Conservation (phyloP, 2,797 vertebrate species). For the Gymnothorax reevesii region DNA sequence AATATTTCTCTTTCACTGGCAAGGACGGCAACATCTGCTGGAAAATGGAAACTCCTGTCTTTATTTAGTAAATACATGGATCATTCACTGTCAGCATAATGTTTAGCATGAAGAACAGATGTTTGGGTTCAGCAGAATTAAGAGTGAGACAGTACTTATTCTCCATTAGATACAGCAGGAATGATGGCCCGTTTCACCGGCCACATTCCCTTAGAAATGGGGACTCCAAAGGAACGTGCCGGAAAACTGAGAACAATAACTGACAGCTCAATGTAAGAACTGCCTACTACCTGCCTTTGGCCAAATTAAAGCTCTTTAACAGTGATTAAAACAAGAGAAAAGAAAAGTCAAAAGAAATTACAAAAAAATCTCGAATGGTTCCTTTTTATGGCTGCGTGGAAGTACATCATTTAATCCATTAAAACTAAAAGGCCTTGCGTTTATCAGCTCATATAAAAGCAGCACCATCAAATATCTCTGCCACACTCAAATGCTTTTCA, state of each 20-base stretch:
- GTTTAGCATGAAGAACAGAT: background rate
- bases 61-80: background rate
- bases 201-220: background rate
- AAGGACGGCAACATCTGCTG: background rate
- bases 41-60: background rate
- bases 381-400: background rate
- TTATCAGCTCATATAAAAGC: slow-evolving; percentile 22
- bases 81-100: background rate
- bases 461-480: slow-evolving; percentile 13
- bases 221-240: background rate
- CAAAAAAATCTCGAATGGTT: background rate
- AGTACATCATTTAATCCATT: slow-evolving; percentile 19
- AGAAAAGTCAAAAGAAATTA: background rate
- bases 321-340: background rate
- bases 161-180: background rate
- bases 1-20: no score
- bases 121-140: background rate
- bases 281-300: background rate
- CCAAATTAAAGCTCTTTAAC: background rate
- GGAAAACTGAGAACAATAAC: background rate
- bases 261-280: background rate
- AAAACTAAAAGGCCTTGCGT: slow-evolving; percentile 18
- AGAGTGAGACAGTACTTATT: background rate
- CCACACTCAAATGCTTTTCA: slow-evolving; percentile 27
- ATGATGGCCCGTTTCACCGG: background rate